Evolutionary conservation across 2,797 vertebrate genomes (phyloP), one percentile per base, ranked within the genome.

Genomic region (Sciurus vulgaris): DNA sequence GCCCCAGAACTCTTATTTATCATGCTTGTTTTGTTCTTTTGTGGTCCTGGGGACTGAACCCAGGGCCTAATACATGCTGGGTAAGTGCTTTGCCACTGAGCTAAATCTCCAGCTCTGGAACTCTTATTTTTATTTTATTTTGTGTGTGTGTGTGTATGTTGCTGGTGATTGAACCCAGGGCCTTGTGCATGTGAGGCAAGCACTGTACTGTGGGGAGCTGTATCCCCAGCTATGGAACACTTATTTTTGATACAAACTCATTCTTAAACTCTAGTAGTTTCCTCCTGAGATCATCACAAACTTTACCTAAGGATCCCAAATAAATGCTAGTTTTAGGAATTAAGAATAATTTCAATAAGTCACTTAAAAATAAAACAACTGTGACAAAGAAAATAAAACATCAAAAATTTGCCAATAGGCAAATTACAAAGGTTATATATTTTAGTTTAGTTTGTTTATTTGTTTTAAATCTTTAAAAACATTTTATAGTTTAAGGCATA

Each of bases 161-260:
- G 54, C 70, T 61, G 41, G 92, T 12, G 49, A 51, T 51, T 51
- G 49, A 51, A 51, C 49, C 49, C 49, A 51, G 49, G 49, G 49
- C 49, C 49, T 13, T 15, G 14, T 51, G 14, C 14, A 51, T 12
- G 49, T 11, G 2, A 51, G 49, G 49, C 14, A 51, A 51, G 49
- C 49, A 13, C 49, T 38, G 38, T 38, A 38, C 38, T 38, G 38
- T 38, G 38, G 38, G 38, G 38, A 38, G 38, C 38, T 38, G 5
- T 51, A 51, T 51, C 49, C 14, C 49, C 49, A 51, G 49, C 13
- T 24, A 24, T 61, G 59, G 59, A 96, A 94, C 15, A 67, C 24
- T 82, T 35, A 59, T 74, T 28, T 89, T 93, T 91, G 33, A 92
- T 38, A 92, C 17, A 93, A 69, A 85, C 54, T 87, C 89, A 95